Evolutionary conservation across 1,140 invertebrate genomes (phyloP).

Genomic region (Mactra quadrangularis): DNA sequence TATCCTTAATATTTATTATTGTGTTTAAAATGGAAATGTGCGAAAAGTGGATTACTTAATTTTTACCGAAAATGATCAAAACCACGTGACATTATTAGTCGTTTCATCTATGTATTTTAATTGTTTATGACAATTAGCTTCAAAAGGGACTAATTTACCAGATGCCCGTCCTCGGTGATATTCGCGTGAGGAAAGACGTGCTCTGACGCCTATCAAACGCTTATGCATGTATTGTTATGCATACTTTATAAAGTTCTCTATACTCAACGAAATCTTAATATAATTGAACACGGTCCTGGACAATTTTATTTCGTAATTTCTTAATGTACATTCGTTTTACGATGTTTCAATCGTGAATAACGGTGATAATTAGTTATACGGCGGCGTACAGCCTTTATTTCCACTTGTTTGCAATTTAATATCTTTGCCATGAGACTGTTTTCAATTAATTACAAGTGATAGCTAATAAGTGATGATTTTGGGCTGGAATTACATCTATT

Average conservation of each 20-base stretch:
- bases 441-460: constrained; percentile 63
- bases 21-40: too few species aligned
- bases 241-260: neutral
- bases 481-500: constrained; percentile 59
- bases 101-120: neutral
- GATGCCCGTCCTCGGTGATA: too few species aligned
- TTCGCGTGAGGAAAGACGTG: too few species aligned
- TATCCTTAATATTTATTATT: too few species aligned
- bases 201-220: too few species aligned
- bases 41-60: too few species aligned
- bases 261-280: neutral
- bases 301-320: constrained; percentile 36
- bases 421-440: constrained; percentile 40
- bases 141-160: too few species aligned
- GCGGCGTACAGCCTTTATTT: constrained; percentile 11
- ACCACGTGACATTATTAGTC: too few species aligned
- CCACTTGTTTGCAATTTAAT: constrained; percentile 56
- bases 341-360: constrained; percentile 17
- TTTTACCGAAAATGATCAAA: too few species aligned
- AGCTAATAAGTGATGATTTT: constrained; percentile 61
- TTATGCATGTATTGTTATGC: neutral
- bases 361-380: constrained; percentile 31
- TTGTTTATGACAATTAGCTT: neutral
- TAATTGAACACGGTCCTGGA: constrained; percentile 29
- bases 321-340: constrained; percentile 53